Conservation (phyloP, 2,113 vertebrate species). For the Diadophis punctatus region DNA sequence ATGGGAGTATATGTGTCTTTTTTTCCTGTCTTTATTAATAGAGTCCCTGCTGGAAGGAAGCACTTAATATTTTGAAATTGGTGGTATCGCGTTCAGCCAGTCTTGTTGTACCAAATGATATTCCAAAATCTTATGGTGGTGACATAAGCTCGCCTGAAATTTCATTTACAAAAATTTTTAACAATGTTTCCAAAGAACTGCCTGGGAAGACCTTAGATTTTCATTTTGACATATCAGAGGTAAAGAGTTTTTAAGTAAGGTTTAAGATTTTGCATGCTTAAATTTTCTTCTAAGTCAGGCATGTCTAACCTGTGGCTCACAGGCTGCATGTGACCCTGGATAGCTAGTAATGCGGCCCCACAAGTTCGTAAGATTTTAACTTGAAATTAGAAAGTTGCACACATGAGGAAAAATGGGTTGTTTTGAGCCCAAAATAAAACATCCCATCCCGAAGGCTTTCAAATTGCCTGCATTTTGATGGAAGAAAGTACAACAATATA, state of each 20-base stretch:
- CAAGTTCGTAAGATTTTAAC: background rate
- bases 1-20: background rate
- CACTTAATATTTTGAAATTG: constrained; percentile 95
- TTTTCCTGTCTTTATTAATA: constrained; percentile 54
- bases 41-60: constrained; percentile 98
- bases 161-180: constrained; percentile 95
- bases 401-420: background rate
- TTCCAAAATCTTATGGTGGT: constrained; percentile 86
- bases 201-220: constrained; percentile 99
- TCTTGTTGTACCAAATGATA: constrained; percentile 93
- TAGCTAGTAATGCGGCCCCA: background rate
- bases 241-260: constrained; percentile 53
- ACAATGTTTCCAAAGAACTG: constrained; percentile 94
- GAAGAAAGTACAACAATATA: background rate
- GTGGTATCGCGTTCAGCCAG: constrained; percentile 97
- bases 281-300: background rate
- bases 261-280: background rate
- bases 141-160: constrained; percentile 91
- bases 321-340: background rate
- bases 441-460: background rate
- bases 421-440: background rate
- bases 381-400: background rate
- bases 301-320: background rate
- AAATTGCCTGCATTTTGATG: background rate
- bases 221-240: constrained; percentile 99